These are phyloP conservation scores for Acinonyx jubatus DNA, from an alignment of 2,113 vertebrate genomes.

Conservation along the genomic window DNA sequence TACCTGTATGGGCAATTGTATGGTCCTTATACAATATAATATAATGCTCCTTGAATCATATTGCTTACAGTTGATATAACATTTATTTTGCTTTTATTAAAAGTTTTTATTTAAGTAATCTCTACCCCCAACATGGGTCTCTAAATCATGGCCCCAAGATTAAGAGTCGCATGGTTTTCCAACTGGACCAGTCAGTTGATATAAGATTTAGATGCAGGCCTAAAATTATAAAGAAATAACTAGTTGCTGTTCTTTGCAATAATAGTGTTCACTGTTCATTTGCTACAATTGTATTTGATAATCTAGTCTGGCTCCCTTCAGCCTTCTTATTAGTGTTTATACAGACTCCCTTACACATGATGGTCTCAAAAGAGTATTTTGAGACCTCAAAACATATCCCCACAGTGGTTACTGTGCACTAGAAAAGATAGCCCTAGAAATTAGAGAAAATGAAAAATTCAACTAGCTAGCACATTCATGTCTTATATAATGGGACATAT, in stretches of 20 bases:
- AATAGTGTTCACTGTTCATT: not conserved
- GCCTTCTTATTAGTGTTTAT: not conserved
- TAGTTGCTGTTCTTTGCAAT: not conserved
- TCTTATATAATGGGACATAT: not conserved
- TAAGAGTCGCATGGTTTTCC: no score
- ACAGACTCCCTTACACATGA: not conserved
- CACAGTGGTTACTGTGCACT: not conserved
- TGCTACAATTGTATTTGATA: not conserved
- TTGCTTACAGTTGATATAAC: not conserved
- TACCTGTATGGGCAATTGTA: not conserved
- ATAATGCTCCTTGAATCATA: not conserved
- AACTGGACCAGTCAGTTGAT: not conserved
- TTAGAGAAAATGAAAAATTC: not conserved
- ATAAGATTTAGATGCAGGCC: not conserved
- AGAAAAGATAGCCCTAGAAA: not conserved
- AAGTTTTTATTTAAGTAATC: no score
- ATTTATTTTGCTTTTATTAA: not conserved
- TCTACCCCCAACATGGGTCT: no score
- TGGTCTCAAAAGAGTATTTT: not conserved
- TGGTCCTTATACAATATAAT: not conserved
- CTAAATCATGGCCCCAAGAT: no score
- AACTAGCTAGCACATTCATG: not conserved
- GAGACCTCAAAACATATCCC: not conserved
- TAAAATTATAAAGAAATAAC: not conserved
- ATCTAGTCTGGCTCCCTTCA: not conserved